Base-by-base conservation (phyloP, 1,140 invertebrate species). In the Cyphomyrmex costatus region DNA sequence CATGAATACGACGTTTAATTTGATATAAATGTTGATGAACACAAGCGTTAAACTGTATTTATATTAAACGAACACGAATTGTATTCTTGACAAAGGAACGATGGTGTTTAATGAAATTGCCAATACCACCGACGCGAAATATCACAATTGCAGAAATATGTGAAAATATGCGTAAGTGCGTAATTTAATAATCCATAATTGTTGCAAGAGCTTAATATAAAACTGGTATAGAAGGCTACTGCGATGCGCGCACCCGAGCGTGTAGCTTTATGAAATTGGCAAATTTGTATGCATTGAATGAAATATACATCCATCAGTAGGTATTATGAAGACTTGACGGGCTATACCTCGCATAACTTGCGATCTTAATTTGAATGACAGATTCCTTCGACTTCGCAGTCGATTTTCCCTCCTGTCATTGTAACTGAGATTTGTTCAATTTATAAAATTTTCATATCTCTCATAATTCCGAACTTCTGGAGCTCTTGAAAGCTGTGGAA, bases 101-200 rank as follows among this genome's bases (percentile, higher is more conserved):
- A 42, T 33, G 10, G 5, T 12, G 7, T 53, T 79, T 65, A 53
- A 79, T 79, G 16, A 53, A 36, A 24, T 51, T 51, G n/a, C 10
- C 24, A 49, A 66, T 33, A 53, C 12, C 7, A 16, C 1, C 12
- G 3, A 10, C 2, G 61, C 10, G n/a, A 51, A 79, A 42, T 42
- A 42, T 42, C 10, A 42, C 8, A 36, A 33, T 51, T 8, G 4
- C 30, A n/a, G 1, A 24, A 33, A 51, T 63, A 49, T 33, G 19
- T 42, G 19, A 16, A 42, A 42, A 42, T 5, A 21, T 36, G 42
- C 0, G 36, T 42, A 42, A 42, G 16, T 12, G 3, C 49, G 8
- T 42, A 60, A 60, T 77, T 60, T 24, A 21, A 42, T 42, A 56
- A 58, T 36, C 58, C 27, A 8, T 60, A 60, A 76, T 58, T 36